phyloP scores from a whole-genome alignment of 2,113 vertebrate species.

The Prolemur simus region DNA sequence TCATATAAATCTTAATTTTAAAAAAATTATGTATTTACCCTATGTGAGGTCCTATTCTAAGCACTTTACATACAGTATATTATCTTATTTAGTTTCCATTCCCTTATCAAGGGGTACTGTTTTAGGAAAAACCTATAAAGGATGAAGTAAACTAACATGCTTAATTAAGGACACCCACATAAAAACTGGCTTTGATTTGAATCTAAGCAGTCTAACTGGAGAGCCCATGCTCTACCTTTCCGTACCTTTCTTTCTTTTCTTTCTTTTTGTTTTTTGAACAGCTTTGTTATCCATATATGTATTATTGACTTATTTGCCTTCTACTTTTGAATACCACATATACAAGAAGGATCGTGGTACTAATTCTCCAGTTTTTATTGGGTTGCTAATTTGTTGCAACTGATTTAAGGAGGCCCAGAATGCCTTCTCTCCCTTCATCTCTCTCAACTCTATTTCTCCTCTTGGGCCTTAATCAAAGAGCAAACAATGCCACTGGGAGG shows the following conservation, averaged over 20 bases:
- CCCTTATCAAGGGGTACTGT: neutral
- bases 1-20: neutral
- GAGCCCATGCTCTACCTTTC: neutral
- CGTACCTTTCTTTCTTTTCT: no score
- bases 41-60: neutral
- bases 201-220: neutral
- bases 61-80: neutral
- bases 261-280: neutral
- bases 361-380: neutral
- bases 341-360: neutral
- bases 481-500: neutral
- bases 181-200: neutral
- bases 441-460: conserved; percentile 35
- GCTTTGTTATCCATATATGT: neutral
- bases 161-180: neutral
- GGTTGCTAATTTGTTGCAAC: neutral
- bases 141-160: conserved; percentile 19
- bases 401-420: conserved; percentile 34
- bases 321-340: neutral
- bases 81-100: conserved; percentile 1
- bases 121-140: conserved; percentile 11
- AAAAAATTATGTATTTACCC: conserved; percentile 1
- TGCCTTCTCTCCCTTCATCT: conserved; percentile 19
- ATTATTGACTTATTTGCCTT: neutral
- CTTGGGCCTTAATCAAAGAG: conserved; percentile 40